Percentiles rank a stretch among this genome's conserved stretches.
Conservation (phyloP, 2,113 vertebrate species). For the Eupsittula cactorum region DNA sequence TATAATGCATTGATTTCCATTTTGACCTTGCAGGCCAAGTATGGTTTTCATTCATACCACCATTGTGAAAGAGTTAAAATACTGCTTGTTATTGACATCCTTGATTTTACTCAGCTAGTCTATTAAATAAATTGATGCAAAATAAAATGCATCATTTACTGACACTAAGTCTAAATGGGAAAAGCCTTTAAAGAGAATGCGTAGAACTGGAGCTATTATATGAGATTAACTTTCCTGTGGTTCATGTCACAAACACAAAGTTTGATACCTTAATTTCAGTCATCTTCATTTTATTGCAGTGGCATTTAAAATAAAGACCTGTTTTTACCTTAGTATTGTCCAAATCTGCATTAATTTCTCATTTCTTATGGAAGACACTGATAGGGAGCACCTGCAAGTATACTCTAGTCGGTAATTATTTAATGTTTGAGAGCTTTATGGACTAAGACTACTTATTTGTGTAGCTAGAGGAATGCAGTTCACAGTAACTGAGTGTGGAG, state of each 20-base stretch:
- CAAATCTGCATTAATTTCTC: slow-evolving; percentile 29
- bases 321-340: background rate
- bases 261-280: slow-evolving; percentile 5
- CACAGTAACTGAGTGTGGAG: background rate
- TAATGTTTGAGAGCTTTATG: slow-evolving; percentile 35
- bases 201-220: background rate
- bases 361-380: background rate
- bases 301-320: background rate
- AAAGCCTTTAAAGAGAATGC: slow-evolving; percentile 6
- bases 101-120: background rate
- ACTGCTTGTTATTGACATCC: background rate
- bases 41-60: background rate
- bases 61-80: background rate
- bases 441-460: background rate
- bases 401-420: slow-evolving; percentile 11
- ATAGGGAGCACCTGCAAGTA: background rate
- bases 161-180: slow-evolving; percentile 23
- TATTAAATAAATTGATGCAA: slow-evolving; percentile 4
- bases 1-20: background rate
- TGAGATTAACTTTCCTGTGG: slow-evolving; percentile 8
- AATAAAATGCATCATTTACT: slow-evolving; percentile 40
- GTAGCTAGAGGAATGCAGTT: background rate
- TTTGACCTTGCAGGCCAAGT: background rate
- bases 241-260: background rate
- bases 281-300: slow-evolving; percentile 17